Conservation (phyloP, 2,888 invertebrate species). For the Minunthozetes semirufus region DNA sequence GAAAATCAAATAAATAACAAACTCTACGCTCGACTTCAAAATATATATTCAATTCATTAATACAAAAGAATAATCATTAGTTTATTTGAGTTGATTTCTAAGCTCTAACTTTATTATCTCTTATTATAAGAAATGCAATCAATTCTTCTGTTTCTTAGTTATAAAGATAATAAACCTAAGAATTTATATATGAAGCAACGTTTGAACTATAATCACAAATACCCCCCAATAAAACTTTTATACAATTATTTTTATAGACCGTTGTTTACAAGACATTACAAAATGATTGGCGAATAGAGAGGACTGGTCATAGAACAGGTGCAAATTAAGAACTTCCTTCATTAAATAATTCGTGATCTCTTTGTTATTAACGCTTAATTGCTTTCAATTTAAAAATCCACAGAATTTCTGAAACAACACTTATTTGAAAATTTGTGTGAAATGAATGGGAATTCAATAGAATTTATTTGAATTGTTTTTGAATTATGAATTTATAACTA, state of each 20-base stretch:
- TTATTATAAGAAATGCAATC: not conserved
- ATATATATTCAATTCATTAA: too few species aligned
- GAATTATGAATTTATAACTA: too few species aligned
- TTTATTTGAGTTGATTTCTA: not conserved
- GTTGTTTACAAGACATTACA: not conserved
- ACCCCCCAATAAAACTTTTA: not conserved
- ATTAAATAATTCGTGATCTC: conserved; percentile 23
- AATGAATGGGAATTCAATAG: not conserved
- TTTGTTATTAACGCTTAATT: conserved; percentile 4
- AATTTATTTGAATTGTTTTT: not conserved
- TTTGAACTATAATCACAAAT: too few species aligned
- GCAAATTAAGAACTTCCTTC: not conserved
- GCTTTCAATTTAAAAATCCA: not conserved
- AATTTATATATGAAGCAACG: too few species aligned
- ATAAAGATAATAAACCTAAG: not conserved
- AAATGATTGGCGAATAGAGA: not conserved
- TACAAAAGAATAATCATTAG: too few species aligned
- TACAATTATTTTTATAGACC: not conserved
- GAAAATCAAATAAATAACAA: too few species aligned
- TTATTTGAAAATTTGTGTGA: not conserved
- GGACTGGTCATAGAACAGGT: conserved; percentile 10
- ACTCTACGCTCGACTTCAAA: too few species aligned
- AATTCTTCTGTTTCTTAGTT: not conserved
- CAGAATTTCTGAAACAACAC: not conserved
- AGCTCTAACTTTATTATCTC: not conserved